Evolutionary conservation across 2,113 vertebrate genomes (phyloP).

Genomic region (Podarcis cretensis): DNA sequence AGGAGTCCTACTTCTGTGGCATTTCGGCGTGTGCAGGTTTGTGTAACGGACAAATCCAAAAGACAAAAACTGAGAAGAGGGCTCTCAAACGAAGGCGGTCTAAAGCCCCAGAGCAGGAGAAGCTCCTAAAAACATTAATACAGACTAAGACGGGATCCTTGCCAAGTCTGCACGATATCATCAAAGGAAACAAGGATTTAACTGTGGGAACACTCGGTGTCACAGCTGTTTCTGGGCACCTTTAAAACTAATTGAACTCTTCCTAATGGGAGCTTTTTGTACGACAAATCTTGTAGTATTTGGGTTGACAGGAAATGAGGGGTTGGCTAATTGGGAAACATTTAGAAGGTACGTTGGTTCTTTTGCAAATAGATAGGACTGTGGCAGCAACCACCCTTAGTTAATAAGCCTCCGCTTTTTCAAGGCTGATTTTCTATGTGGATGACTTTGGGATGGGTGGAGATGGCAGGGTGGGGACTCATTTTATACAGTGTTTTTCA

Average conservation of each 20-base stretch:
- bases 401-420: constrained; percentile 71
- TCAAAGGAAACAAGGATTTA: constrained; percentile 93
- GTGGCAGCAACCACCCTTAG: constrained; percentile 68
- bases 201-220: constrained; percentile 89
- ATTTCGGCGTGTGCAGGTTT: constrained; percentile 83
- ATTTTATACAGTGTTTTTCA: constrained; percentile 80
- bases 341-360: constrained; percentile 74
- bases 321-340: constrained; percentile 71
- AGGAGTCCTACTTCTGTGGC: constrained; percentile 90
- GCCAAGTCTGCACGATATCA: constrained; percentile 92
- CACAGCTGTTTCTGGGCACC: constrained; percentile 88
- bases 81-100: constrained; percentile 89
- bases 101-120: constrained; percentile 87
- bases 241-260: constrained; percentile 77
- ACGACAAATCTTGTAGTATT: constrained; percentile 78
- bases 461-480: constrained; percentile 39
- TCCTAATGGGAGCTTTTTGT: constrained; percentile 71
- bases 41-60: constrained; percentile 86
- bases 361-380: constrained; percentile 72
- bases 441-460: constrained; percentile 62
- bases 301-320: constrained; percentile 62
- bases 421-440: constrained; percentile 72
- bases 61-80: constrained; percentile 91
- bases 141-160: constrained; percentile 85
- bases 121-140: constrained; percentile 83